Percentiles rank a stretch among this genome's conserved stretches.
These are phyloP conservation scores for Epinotia nisella DNA, from an alignment of 2,888 invertebrate species.

Conservation along the genomic window DNA sequence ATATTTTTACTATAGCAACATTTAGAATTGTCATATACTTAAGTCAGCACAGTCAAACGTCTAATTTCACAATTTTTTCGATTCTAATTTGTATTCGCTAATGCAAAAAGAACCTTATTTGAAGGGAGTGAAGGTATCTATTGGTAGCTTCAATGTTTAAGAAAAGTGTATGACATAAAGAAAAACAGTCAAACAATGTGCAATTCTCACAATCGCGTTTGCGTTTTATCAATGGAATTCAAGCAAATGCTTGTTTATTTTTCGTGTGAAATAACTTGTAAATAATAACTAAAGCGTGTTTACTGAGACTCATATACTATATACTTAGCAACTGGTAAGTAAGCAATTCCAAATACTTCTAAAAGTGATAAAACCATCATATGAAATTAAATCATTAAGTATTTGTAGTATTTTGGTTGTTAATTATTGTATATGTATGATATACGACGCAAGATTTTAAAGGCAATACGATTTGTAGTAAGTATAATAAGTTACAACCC, in stretches of 20 bases:
- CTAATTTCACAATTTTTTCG: slow-evolving; percentile 1
- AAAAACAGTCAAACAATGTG: slow-evolving; percentile 12
- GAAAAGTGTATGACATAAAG: background rate
- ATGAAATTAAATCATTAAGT: background rate
- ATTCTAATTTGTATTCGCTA: background rate
- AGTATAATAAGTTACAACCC: background rate
- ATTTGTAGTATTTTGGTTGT: slow-evolving; percentile 10
- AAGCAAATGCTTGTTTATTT: slow-evolving; percentile 39
- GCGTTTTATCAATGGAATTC: slow-evolving; percentile 39
- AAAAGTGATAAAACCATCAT: slow-evolving; percentile 16
- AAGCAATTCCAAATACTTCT: background rate
- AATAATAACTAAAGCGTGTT: slow-evolving; percentile 24
- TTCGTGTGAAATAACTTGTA: slow-evolving; percentile 21
- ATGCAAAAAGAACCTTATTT: background rate
- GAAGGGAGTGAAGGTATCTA: background rate
- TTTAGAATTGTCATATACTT: slow-evolving; percentile 30
- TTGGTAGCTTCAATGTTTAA: background rate
- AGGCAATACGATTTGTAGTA: background rate
- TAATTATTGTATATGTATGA: background rate
- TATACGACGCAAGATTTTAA: background rate
- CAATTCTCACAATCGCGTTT: slow-evolving; percentile 35
- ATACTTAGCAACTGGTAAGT: slow-evolving; percentile 23
- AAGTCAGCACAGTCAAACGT: background rate
- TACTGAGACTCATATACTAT: background rate
- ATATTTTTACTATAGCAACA: slow-evolving; percentile 29